phyloP scores from a whole-genome alignment of 92 coral and sea anemone genomes.

The Plumapathes pennacea region DNA sequence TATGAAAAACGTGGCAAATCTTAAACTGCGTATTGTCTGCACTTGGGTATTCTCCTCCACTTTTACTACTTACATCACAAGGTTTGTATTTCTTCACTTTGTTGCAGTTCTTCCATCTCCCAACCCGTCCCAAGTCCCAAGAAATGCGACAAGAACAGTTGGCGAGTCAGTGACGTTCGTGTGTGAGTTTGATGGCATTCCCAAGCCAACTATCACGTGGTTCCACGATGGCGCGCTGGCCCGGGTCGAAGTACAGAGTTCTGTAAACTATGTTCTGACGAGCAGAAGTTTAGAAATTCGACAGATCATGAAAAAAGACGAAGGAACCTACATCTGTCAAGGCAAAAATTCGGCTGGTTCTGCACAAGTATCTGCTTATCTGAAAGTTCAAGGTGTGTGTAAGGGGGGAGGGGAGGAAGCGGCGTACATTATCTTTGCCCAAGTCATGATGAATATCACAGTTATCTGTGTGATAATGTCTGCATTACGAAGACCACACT shows the following conservation, averaged over 20 bases:
- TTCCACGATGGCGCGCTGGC: constrained; percentile 47
- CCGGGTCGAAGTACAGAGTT: constrained; percentile 22
- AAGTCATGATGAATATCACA: no score
- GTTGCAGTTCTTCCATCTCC: constrained; percentile 70
- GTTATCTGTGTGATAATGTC: no score
- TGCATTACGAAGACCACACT: no score
- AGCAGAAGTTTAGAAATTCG: constrained; percentile 49
- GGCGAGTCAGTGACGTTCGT: constrained; percentile 67
- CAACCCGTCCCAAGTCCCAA: constrained; percentile 40
- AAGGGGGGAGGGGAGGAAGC: background rate
- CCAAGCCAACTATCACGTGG: constrained; percentile 73
- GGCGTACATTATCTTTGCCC: no score
- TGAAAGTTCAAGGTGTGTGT: constrained; percentile 81
- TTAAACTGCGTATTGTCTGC: no score
- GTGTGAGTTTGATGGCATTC: constrained; percentile 78
- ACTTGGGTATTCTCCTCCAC: no score
- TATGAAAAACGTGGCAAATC: no score
- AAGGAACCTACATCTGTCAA: constrained; percentile 72
- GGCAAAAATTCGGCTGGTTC: constrained; percentile 75
- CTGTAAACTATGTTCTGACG: constrained; percentile 47
- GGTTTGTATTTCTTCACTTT: background rate
- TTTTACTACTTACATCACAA: no score
- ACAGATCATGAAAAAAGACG: constrained; percentile 57
- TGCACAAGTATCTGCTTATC: constrained; percentile 51
- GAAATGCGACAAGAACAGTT: constrained; percentile 62